phyloP scores from a whole-genome alignment of 1,140 invertebrate genomes.

The Chironomus tepperi region DNA sequence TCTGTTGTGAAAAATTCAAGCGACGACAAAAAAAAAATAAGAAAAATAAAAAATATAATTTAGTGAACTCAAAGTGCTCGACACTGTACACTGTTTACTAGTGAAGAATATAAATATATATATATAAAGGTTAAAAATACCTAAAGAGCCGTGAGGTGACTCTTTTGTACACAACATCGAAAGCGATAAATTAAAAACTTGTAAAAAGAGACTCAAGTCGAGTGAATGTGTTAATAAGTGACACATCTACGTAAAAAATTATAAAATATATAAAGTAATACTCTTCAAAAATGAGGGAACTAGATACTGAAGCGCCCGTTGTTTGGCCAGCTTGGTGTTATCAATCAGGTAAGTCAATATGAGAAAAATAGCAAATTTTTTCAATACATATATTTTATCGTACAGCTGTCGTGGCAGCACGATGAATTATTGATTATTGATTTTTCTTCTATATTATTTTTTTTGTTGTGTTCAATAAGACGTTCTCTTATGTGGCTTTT shows the following conservation, averaged over 20 bases:
- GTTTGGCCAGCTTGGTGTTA: conserved; percentile 19
- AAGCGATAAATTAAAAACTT: conserved; percentile 5
- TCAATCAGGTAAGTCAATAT: conserved; percentile 17
- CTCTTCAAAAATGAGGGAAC: conserved; percentile 4
- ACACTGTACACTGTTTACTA: conserved; percentile 7
- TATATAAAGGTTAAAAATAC: conserved; percentile 21
- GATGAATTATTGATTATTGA: conserved; percentile 1
- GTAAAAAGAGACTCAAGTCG: not conserved
- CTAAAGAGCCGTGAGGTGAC: conserved; percentile 16
- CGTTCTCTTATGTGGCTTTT: not conserved
- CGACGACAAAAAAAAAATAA: too few relatives aligned
- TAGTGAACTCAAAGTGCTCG: conserved; percentile 16
- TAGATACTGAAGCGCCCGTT: conserved; percentile 21
- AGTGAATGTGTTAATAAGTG: conserved; percentile 22
- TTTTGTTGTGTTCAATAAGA: not conserved
- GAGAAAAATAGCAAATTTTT: not conserved
- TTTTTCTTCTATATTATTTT: too few relatives aligned
- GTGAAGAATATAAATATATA: not conserved
- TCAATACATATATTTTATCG: not conserved
- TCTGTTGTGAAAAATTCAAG: not conserved
- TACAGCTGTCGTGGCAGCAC: not conserved
- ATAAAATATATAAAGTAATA: not conserved
- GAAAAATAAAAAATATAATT: not conserved
- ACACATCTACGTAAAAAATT: not conserved
- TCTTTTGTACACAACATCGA: not conserved